phyloP scores from a whole-genome alignment of 2,113 vertebrate species.

The Hepsetus odoe region DNA sequence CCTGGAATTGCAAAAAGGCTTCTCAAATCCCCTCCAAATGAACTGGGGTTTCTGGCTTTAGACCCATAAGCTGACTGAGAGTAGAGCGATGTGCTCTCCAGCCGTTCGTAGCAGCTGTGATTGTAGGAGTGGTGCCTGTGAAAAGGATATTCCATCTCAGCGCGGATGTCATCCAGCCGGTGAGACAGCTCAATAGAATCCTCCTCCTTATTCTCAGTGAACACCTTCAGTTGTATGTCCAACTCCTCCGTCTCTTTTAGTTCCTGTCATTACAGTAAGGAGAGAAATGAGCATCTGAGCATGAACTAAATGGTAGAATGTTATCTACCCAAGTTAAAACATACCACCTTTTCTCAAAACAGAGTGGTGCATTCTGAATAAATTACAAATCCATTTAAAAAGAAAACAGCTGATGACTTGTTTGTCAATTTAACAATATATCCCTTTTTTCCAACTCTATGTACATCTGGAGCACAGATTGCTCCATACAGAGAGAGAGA shows the following conservation, averaged over 20 bases:
- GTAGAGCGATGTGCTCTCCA: constrained; percentile 48
- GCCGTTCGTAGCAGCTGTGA: background rate
- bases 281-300: constrained; percentile 1
- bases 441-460: background rate
- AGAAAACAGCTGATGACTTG: background rate
- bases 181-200: constrained; percentile 95
- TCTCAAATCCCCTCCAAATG: constrained; percentile 72
- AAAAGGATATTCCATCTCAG: constrained; percentile 99
- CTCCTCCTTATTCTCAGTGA: constrained; percentile 98
- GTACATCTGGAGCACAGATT: background rate
- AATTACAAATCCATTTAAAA: background rate
- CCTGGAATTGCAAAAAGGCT: constrained; percentile 61
- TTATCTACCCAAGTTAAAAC: background rate
- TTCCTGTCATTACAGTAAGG: constrained; percentile 70
- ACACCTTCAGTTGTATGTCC: constrained; percentile 97
- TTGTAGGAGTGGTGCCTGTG: constrained; percentile 26
- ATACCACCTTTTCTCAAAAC: background rate
- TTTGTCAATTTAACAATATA: background rate
- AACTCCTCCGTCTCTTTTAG: constrained; percentile 98
- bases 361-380: background rate
- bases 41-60: constrained; percentile 60
- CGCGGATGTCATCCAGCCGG: constrained; percentile 92
- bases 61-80: constrained; percentile 56
- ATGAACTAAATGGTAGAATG: background rate
- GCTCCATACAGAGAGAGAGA: background rate